A percentile compares a stretch with the other conserved stretches of the same genome.
Conservation (phyloP, 2,113 vertebrate genomes). For the Oreochromis aureus region DNA sequence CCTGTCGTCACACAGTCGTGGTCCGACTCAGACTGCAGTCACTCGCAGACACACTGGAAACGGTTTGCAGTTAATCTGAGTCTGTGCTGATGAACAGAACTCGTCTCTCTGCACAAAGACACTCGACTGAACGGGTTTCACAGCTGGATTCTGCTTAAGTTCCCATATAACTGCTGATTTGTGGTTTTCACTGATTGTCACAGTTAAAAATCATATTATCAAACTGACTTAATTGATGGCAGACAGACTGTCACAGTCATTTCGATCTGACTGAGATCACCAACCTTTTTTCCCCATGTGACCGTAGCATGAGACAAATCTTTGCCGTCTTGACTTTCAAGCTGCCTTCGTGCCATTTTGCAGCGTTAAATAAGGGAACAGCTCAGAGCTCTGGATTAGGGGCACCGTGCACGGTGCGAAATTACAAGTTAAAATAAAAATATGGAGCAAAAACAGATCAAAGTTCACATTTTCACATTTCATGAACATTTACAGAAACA, state of each 20-base stretch:
- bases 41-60: not conserved
- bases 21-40: not conserved
- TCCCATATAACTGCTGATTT: not conserved
- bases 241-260: not conserved
- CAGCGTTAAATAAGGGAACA: not conserved
- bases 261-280: not conserved
- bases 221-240: not conserved
- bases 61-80: not conserved
- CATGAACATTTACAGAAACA: rapidly evolving
- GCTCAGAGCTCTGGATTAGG: not conserved
- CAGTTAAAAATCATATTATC: not conserved
- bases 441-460: not conserved
- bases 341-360: not conserved
- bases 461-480: not conserved
- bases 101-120: not conserved
- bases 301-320: not conserved
- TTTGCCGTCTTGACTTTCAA: too few relatives aligned
- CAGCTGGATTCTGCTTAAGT: rapidly evolving
- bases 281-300: rapidly evolving
- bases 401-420: not conserved
- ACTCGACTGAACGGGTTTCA: not conserved
- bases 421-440: not conserved
- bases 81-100: not conserved
- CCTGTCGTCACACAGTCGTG: rapidly evolving
- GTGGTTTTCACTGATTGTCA: not conserved